phyloP scores from a whole-genome alignment of 2,888 invertebrate species.

The Oscheius onirici region DNA sequence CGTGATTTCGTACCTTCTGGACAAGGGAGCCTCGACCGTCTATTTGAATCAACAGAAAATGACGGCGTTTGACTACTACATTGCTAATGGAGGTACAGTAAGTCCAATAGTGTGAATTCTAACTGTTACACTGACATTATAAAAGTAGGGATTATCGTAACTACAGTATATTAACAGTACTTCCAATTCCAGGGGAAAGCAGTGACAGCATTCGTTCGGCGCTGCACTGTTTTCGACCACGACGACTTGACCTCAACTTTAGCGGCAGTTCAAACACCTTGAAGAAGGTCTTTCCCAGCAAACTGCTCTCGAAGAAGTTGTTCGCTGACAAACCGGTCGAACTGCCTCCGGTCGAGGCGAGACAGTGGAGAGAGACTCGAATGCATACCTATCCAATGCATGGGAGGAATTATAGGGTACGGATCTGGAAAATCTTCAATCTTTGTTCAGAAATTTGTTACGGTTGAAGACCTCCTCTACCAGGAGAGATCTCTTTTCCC shows the following conservation, averaged over 20 bases:
- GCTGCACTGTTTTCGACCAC: slow-evolving; percentile 25
- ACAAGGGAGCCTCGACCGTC: background rate
- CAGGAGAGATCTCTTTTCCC: slow-evolving; percentile 33
- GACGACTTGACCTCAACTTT: slow-evolving; percentile 18
- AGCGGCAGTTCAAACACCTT: slow-evolving; percentile 27
- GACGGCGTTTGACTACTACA: slow-evolving; percentile 31
- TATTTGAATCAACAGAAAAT: slow-evolving; percentile 23
- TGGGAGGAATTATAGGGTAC: slow-evolving; percentile 39
- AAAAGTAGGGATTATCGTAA: too few species aligned
- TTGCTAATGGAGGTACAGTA: slow-evolving; percentile 24
- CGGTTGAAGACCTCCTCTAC: slow-evolving; percentile 44
- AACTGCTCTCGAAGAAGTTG: background rate
- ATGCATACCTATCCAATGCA: slow-evolving; percentile 41
- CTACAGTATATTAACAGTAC: too few species aligned
- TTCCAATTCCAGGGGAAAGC: slow-evolving; percentile 31
- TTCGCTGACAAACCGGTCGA: slow-evolving; percentile 7
- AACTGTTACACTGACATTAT: too few species aligned
- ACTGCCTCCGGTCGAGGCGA: slow-evolving; percentile 36
- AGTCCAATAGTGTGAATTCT: too few species aligned
- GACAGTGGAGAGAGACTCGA: slow-evolving; percentile 45
- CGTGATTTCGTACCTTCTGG: slow-evolving; percentile 4
- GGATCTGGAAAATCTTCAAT: background rate
- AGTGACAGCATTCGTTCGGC: slow-evolving; percentile 21
- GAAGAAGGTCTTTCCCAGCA: slow-evolving; percentile 27
- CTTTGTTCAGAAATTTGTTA: slow-evolving; percentile 46